Base-by-base conservation (phyloP, 2,888 invertebrate genomes). In the Apamea crenata region DNA sequence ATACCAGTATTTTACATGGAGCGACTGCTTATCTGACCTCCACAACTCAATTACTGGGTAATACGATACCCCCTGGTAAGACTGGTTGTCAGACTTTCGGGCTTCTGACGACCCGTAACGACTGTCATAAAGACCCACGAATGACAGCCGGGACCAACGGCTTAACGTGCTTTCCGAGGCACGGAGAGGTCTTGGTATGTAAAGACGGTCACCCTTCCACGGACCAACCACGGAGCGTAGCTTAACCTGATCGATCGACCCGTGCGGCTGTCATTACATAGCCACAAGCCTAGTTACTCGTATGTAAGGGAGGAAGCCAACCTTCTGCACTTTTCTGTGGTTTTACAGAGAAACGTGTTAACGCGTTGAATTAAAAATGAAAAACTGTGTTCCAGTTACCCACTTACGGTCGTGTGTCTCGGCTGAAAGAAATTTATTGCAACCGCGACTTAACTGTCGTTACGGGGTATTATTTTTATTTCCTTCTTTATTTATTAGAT, bases 321-420 rank as follows among this genome's bases (percentile, higher is more conserved):
- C 44, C 65, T 82, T 80, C 36, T 82, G 63, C 8, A 8, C 2
- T 36, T 44, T 63, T 81, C 61, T 21, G 6, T 63, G 40, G 12
- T 25, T 40, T 32, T 50, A 77, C 70, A 21, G 8, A 67, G 70
- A 69, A 78, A 63, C 61, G 75, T 87, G 77, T 84, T 87, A 80
- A n/a, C 68, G 71, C 63, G 32, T 75, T 70, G 73, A 87, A 87
- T 87, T 78, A 78, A 76, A 25, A 65, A 84, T 87, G 75, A 87
- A 87, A 74, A 78, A 77, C 59, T 47, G 76, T 77, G 83, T 77
- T 65, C 80, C 44, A 80, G 40, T 85, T 78, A 84, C 77, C 73
- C 47, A 73, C 63, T 68, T 72, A 77, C 25, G 50, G 59, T 14
- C 53, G 73, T 59, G 16, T 72, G 53, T 74, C 69, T 73, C 25